Evolutionary conservation across 2,888 invertebrate genomes (phyloP).

Genomic region (Leistus spinibarbis): DNA sequence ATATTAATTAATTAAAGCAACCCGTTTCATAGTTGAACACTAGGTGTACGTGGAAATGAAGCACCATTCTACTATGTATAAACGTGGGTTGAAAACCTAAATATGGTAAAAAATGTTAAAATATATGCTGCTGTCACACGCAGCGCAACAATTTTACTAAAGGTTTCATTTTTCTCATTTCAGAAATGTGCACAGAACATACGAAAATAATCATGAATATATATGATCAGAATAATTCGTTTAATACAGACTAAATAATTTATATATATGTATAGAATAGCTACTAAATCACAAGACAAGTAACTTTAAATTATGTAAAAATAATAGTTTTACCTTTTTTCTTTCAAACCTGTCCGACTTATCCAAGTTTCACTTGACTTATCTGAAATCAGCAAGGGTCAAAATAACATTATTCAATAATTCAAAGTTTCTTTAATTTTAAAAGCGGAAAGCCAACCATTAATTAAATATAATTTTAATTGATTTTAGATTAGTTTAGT

Average conservation of each 20-base stretch:
- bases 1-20: conserved; percentile 20
- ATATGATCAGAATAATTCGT: conserved; percentile 13
- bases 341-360: conserved; percentile 10
- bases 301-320: conserved; percentile 23
- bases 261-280: conserved; percentile 15
- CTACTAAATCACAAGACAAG: conserved; percentile 38
- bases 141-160: not conserved
- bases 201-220: not conserved
- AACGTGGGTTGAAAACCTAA: not conserved
- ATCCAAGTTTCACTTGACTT: conserved; percentile 30
- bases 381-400: conserved; percentile 15
- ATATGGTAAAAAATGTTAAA: conserved; percentile 12
- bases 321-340: conserved; percentile 7
- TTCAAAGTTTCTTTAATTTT: not conserved
- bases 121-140: not conserved
- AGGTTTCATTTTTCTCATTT: not conserved
- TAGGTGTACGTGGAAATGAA: not conserved
- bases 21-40: conserved; percentile 23
- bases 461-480: too few species aligned
- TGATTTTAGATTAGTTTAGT: too few species aligned
- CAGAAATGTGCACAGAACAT: not conserved
- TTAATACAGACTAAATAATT: conserved; percentile 37
- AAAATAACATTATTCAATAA: not conserved
- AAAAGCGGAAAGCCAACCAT: too few species aligned
- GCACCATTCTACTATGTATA: not conserved